Conservation (phyloP, 2,888 invertebrate genomes). For the Eutolmus rufibarbis region DNA sequence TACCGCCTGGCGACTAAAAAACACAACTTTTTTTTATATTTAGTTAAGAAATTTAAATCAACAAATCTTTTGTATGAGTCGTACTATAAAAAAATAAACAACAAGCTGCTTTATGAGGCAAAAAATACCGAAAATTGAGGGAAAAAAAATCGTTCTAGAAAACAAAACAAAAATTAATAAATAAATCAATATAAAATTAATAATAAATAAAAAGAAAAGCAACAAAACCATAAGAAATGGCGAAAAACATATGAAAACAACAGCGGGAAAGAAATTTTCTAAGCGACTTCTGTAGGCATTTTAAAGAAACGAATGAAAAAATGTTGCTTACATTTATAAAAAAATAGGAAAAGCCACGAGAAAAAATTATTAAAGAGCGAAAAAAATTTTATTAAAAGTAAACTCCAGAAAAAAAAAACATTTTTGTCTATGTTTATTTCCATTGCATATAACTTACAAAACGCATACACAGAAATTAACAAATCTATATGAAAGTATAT, state of each 20-base stretch:
- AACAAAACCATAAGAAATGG: neutral
- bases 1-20: neutral
- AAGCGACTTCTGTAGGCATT: neutral
- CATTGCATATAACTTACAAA: conserved; percentile 31
- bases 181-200: neutral
- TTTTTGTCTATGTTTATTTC: conserved; percentile 26
- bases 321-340: neutral
- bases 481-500: conserved; percentile 41
- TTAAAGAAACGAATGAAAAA: neutral
- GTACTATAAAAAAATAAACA: neutral
- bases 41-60: neutral
- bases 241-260: neutral
- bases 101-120: neutral
- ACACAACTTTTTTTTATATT: neutral
- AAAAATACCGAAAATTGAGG: neutral
- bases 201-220: neutral
- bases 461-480: conserved; percentile 33
- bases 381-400: neutral
- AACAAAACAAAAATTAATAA: neutral
- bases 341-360: neutral
- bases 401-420: neutral
- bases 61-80: conserved; percentile 2
- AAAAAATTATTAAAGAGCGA: neutral
- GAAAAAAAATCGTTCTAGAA: neutral
- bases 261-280: neutral